These are phyloP conservation scores for Nymphalis polychloros DNA, from an alignment of 2,888 invertebrate species.

Conservation along the genomic window DNA sequence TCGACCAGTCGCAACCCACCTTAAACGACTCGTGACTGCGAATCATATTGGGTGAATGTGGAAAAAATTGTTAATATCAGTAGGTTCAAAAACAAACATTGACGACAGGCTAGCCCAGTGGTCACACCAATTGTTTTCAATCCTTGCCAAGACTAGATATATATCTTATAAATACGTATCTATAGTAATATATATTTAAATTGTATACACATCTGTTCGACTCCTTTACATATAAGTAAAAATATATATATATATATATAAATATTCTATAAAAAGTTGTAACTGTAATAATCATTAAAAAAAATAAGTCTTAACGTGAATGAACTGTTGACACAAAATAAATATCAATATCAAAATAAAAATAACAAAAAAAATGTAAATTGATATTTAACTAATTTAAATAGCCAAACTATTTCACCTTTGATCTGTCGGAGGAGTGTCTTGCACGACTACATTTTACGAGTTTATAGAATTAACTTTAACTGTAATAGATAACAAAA, in stretches of 20 bases:
- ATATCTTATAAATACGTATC: too few relatives aligned
- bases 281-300: not conserved
- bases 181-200: too few relatives aligned
- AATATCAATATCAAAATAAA: not conserved
- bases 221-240: too few relatives aligned
- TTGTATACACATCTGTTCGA: too few relatives aligned
- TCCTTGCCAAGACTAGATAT: too few relatives aligned
- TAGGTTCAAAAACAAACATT: too few relatives aligned
- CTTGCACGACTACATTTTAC: conserved; percentile 12
- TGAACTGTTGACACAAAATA: not conserved
- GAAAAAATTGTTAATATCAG: not conserved
- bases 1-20: conserved; percentile 96
- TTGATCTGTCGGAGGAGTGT: conserved; percentile 10
- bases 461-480: conserved; percentile 1
- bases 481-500: not conserved
- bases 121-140: too few relatives aligned
- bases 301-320: not conserved
- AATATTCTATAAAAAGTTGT: not conserved
- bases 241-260: too few relatives aligned
- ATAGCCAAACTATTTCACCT: conserved; percentile 12
- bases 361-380: not conserved
- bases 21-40: conserved; percentile 96
- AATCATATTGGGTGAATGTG: conserved; percentile 35
- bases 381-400: conserved; percentile 5
- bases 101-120: too few relatives aligned